Evolutionary conservation across 2,888 invertebrate species (phyloP).

Genomic region (Eristalis arbustorum): DNA sequence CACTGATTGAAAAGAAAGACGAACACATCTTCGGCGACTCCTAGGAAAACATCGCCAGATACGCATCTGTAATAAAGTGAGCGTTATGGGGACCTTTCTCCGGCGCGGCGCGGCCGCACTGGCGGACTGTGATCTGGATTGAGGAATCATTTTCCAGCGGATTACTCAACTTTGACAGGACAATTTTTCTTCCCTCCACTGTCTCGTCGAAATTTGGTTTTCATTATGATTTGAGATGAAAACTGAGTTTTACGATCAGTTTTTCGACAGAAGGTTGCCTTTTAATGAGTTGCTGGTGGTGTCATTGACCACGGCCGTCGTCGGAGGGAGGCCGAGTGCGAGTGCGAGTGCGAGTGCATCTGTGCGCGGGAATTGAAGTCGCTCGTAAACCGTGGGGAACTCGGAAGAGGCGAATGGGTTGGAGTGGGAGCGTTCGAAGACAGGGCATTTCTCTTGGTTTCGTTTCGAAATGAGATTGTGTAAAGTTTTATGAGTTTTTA

Average conservation of each 20-base stretch:
- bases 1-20: conserved; percentile 44
- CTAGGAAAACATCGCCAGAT: conserved; percentile 36
- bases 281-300: conserved; percentile 27
- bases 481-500: neutral
- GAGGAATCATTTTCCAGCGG: conserved; percentile 21
- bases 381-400: neutral
- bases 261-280: conserved; percentile 27
- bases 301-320: conserved; percentile 16
- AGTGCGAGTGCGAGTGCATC: neutral
- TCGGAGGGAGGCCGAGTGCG: neutral
- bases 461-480: neutral
- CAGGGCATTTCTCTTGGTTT: neutral
- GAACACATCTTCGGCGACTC: neutral
- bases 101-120: neutral
- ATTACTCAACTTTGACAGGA: conserved; percentile 54
- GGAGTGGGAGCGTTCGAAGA: neutral
- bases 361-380: neutral
- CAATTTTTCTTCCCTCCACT: conserved; percentile 10
- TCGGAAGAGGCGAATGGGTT: neutral
- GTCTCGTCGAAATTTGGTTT: conserved; percentile 22
- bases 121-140: conserved; percentile 1
- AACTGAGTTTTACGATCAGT: conserved; percentile 40
- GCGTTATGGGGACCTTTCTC: conserved; percentile 21
- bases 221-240: conserved; percentile 33
- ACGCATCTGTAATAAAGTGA: conserved; percentile 34